phyloP scores from a whole-genome alignment of 2,888 invertebrate species.

The Agrochola circellaris region DNA sequence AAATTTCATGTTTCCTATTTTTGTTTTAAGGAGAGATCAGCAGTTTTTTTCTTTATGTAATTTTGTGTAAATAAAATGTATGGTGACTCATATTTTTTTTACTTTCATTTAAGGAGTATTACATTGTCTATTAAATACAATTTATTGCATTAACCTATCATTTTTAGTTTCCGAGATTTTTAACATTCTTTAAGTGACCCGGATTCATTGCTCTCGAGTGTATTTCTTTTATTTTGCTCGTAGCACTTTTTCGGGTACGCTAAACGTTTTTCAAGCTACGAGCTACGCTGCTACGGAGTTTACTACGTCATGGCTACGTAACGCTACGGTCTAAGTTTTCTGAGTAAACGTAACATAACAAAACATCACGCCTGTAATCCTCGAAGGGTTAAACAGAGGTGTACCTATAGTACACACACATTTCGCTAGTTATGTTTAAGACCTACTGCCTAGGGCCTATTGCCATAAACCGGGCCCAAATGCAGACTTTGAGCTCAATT shows the following conservation, averaged over 20 bases:
- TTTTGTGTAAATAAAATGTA: no score
- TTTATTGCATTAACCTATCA: no score
- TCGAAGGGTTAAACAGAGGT: background rate
- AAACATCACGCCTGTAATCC: background rate
- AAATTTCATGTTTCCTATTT: no score
- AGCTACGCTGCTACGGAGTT: constrained; percentile 30
- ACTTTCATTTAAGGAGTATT: no score
- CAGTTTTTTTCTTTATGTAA: no score
- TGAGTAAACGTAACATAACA: background rate
- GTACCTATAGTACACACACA: background rate
- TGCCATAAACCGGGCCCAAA: background rate
- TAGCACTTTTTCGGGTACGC: constrained; percentile 25
- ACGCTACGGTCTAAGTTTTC: background rate
- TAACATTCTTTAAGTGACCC: no score
- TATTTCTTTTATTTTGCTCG: constrained; percentile 21
- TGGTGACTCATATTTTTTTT: no score
- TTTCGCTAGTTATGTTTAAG: background rate
- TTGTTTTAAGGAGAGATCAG: no score
- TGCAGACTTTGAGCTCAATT: background rate
- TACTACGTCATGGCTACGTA: constrained; percentile 7
- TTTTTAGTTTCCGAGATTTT: no score
- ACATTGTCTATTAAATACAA: no score
- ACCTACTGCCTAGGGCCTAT: no score
- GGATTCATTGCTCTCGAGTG: no score
- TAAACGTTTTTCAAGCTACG: constrained; percentile 6